Evolutionary conservation across 2,797 vertebrate species (phyloP).

Genomic region (Lagocephalus sceleratus): DNA sequence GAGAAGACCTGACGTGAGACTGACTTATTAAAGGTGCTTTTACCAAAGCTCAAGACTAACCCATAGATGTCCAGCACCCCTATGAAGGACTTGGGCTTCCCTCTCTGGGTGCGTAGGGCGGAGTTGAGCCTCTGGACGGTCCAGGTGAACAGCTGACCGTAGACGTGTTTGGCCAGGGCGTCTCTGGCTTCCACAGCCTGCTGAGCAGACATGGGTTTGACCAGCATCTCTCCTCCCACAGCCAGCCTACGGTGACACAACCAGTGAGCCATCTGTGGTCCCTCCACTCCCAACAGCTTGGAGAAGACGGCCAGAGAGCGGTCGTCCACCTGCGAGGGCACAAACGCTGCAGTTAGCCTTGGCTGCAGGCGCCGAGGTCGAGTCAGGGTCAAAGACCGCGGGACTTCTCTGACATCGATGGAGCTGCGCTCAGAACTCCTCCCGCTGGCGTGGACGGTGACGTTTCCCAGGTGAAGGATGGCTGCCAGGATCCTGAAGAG

Average conservation of each 20-base stretch:
- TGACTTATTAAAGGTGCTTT: too few relatives aligned
- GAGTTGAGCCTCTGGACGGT: slow-evolving; percentile 75
- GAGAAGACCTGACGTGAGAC: slow-evolving; percentile 11
- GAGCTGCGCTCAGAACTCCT: slow-evolving; percentile 71
- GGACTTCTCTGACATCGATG: slow-evolving; percentile 63
- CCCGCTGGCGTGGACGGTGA: slow-evolving; percentile 68
- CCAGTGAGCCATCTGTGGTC: slow-evolving; percentile 76
- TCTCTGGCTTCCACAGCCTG: slow-evolving; percentile 70
- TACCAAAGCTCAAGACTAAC: slow-evolving; percentile 46
- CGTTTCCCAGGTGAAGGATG: slow-evolving; percentile 79
- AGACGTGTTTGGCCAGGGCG: slow-evolving; percentile 80
- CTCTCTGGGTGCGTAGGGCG: slow-evolving; percentile 62
- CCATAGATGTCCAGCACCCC: slow-evolving; percentile 82
- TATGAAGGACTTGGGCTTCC: slow-evolving; percentile 61
- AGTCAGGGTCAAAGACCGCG: too few relatives aligned
- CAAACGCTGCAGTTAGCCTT: not conserved
- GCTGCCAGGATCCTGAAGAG: slow-evolving; percentile 77
- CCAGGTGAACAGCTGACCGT: slow-evolving; percentile 78
- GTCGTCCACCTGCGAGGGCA: slow-evolving; percentile 62
- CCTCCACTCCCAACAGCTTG: slow-evolving; percentile 73
- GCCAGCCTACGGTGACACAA: slow-evolving; percentile 78
- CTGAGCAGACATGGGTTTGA: slow-evolving; percentile 76
- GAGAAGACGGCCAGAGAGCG: slow-evolving; percentile 72
- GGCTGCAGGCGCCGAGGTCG: too few relatives aligned
- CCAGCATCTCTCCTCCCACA: slow-evolving; percentile 73